phyloP scores from a whole-genome alignment of 2,113 vertebrate genomes.

The Lucifuga dentata region DNA sequence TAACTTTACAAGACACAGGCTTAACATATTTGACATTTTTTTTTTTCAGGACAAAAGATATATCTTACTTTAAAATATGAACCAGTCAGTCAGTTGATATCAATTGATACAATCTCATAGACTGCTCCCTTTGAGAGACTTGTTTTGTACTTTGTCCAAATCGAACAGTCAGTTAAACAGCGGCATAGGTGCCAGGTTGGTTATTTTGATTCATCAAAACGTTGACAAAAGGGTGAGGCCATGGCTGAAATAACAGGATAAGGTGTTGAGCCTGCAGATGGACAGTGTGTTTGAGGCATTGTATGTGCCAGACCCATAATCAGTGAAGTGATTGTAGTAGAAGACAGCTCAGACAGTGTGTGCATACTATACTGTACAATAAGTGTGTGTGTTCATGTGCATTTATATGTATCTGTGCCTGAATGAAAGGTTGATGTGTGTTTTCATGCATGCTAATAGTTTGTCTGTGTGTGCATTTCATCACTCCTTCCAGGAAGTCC shows the following conservation, averaged over 20 bases:
- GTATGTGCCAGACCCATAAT: constrained; percentile 40
- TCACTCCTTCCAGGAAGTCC: constrained; percentile 80
- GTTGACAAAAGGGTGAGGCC: constrained; percentile 59
- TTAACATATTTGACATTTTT: too few species aligned
- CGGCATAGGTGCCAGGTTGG: constrained; percentile 34
- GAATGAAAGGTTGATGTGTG: constrained; percentile 43
- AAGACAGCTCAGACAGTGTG: not conserved
- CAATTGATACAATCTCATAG: constrained; percentile 13
- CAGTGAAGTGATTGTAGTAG: constrained; percentile 35
- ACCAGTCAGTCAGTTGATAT: too few species aligned
- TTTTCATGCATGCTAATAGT: not conserved
- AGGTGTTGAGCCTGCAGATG: constrained; percentile 57
- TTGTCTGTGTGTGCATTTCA: constrained; percentile 38
- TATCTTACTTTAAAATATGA: constrained; percentile 11
- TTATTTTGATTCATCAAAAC: constrained; percentile 29
- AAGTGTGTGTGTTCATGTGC: constrained; percentile 6
- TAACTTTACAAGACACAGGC: too few species aligned
- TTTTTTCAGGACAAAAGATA: too few species aligned
- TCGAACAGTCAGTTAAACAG: not conserved
- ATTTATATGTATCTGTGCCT: constrained; percentile 16
- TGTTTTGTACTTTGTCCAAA: not conserved
- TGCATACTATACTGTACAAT: not conserved
- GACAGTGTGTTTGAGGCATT: constrained; percentile 50
- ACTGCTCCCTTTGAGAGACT: not conserved
- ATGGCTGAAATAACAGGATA: constrained; percentile 73